phyloP scores from a whole-genome alignment of 2,888 invertebrate genomes.

The Catocala nupta region DNA sequence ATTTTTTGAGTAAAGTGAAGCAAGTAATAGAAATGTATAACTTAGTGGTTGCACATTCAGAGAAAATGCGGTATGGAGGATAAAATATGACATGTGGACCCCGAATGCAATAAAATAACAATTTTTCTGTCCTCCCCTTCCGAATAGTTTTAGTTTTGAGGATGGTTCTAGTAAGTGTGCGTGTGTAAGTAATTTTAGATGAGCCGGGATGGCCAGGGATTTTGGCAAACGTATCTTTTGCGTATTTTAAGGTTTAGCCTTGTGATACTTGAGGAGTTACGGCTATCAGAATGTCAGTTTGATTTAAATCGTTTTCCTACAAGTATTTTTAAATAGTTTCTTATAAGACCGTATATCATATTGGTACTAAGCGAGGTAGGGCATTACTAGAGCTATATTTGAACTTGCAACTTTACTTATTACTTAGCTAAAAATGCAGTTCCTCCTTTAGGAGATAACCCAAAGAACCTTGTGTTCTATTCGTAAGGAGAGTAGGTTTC shows the following conservation, averaged over 20 bases:
- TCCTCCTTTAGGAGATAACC: too few species aligned
- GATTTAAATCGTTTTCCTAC: too few species aligned
- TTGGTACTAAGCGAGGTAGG: too few species aligned
- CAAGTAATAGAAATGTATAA: conserved; percentile 16
- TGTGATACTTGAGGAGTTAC: too few species aligned
- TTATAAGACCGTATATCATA: too few species aligned
- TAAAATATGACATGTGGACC: conserved; percentile 84
- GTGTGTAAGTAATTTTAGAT: conserved; percentile 52
- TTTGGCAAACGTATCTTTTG: conserved; percentile 5
- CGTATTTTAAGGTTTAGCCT: neutral
- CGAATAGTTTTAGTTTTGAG: conserved; percentile 75
- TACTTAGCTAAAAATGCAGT: too few species aligned
- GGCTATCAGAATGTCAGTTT: too few species aligned
- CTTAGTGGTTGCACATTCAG: conserved; percentile 18
- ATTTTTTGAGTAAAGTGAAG: conserved; percentile 2
- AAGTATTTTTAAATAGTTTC: too few species aligned
- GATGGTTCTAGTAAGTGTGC: conserved; percentile 41
- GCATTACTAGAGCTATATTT: too few species aligned
- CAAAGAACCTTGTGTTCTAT: too few species aligned
- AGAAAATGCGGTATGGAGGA: conserved; percentile 61
- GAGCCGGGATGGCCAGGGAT: conserved; percentile 17
- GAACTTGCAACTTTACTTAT: too few species aligned
- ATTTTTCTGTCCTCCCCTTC: conserved; percentile 75
- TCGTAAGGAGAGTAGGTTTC: too few species aligned
- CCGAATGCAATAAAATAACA: conserved; percentile 84